Evolutionary conservation across 30 jellyfish, hydroid and myxozoan species (phyloP), one percentile per base, ranked within the genome.

Genomic region (Chrysaora quinquecirrha): DNA sequence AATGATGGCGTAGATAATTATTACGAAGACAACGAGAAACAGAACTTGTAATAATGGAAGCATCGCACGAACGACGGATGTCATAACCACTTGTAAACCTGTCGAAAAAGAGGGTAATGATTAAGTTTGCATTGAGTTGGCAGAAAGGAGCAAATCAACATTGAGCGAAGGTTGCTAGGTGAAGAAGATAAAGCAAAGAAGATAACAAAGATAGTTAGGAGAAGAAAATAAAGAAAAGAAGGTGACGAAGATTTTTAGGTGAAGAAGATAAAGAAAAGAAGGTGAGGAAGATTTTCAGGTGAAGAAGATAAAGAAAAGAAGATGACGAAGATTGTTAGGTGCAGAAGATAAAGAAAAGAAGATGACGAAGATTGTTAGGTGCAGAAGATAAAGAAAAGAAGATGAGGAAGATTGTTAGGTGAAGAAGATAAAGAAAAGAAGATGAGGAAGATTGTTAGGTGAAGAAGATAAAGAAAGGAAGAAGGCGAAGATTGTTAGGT

Each of bases 41-140:
- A 93, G 69, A 22, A 93, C 98, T 81, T 93, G 98, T 76, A 93
- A 50, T 47, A 93, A 73, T 9, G 98, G 98, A 22, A 86, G 71
- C 95, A 93, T 82, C 14, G 98, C 98, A 58, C 98, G 78, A 28
- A 93, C 96, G 9, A 93, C 87, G n/a, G 98, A 93, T 48, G 97
- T 93, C 98, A 93, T 93, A 20, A 93, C 98, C 38, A 93, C 98
- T 84, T 93, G 98, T 24, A 93, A 84, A 75, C 98, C 98, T 93
- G 76, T 3, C n/a, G n/a, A 30, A 30, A 71, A 32, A 72, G 32
- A 77, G 34, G 61, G 22, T 3, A 9, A 22, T 63, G 7, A 22
- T 63, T 22, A 22, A 7, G 12, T 63, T 9, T 22, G 24, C 30
- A 1, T 52, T 47, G 61, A 47, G 61, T 47, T 47, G 19, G 19